phyloP scores from a whole-genome alignment of 2,113 vertebrate genomes.

The Ranitomeya variabilis region DNA sequence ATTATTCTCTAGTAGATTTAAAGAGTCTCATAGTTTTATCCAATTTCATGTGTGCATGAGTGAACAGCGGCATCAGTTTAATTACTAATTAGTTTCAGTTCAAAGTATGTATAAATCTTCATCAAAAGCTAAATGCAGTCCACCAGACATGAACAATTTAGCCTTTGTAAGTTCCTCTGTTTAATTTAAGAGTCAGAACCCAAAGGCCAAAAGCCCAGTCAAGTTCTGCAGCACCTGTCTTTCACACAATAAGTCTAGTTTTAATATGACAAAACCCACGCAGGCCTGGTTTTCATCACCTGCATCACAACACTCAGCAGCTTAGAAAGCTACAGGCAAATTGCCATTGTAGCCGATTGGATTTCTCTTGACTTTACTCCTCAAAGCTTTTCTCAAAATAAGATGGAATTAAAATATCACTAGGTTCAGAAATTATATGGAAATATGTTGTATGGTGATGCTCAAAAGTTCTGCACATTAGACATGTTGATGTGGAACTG shows the following conservation, averaged over 20 bases:
- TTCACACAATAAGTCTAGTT: conserved; percentile 55
- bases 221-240: conserved; percentile 57
- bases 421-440: neutral
- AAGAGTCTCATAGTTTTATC: conserved; percentile 1
- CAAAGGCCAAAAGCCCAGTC: conserved; percentile 49
- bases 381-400: conserved; percentile 30
- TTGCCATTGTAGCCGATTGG: conserved; percentile 39
- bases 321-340: conserved; percentile 57
- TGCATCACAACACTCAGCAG: conserved; percentile 56
- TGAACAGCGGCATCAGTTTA: conserved; percentile 38
- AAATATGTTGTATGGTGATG: neutral
- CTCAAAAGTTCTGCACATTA: neutral
- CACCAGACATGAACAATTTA: conserved; percentile 58
- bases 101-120: conserved; percentile 57
- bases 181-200: conserved; percentile 37
- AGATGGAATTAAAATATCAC: neutral
- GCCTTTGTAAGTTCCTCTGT: conserved; percentile 54
- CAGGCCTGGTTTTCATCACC: conserved; percentile 56
- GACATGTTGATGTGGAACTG: neutral
- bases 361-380: conserved; percentile 52
- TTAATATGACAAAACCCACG: conserved; percentile 55
- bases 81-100: conserved; percentile 51
- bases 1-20: neutral
- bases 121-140: conserved; percentile 48
- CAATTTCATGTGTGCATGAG: neutral